A percentile compares a stretch with the other conserved stretches of the same genome.
These are phyloP conservation scores for Smutsia temminckii DNA, from an alignment of 2,797 vertebrate genomes.

Conservation along the genomic window DNA sequence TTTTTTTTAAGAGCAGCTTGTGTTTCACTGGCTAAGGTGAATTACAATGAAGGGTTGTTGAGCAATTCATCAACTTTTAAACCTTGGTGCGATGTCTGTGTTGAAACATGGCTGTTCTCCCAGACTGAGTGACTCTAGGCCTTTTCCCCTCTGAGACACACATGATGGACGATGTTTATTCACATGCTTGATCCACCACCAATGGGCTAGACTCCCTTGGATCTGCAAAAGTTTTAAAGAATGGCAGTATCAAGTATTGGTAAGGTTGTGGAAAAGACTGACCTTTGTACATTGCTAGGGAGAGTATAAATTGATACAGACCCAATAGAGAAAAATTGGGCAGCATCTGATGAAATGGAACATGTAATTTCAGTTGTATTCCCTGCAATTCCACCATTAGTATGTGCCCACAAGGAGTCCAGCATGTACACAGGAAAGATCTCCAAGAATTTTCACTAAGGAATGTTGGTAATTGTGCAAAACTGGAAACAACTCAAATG, in stretches of 20 bases:
- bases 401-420: neutral
- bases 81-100: neutral
- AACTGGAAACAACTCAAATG: neutral
- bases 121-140: neutral
- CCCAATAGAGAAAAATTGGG: neutral
- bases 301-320: neutral
- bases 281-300: no score
- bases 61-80: neutral
- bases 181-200: neutral
- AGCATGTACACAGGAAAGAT: neutral
- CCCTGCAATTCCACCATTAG: neutral
- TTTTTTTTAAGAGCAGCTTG: constrained; percentile 29
- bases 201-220: neutral
- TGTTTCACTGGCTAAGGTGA: neutral
- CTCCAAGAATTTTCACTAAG: neutral
- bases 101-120: neutral
- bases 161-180: neutral
- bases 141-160: neutral
- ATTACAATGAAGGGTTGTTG: neutral
- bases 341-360: neutral
- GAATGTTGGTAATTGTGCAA: neutral
- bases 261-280: neutral
- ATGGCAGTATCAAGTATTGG: neutral
- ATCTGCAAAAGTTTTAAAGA: neutral
- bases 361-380: neutral